Evolutionary conservation across 2,113 vertebrate genomes (phyloP).

Genomic region (Dipodomys stephensi): DNA sequence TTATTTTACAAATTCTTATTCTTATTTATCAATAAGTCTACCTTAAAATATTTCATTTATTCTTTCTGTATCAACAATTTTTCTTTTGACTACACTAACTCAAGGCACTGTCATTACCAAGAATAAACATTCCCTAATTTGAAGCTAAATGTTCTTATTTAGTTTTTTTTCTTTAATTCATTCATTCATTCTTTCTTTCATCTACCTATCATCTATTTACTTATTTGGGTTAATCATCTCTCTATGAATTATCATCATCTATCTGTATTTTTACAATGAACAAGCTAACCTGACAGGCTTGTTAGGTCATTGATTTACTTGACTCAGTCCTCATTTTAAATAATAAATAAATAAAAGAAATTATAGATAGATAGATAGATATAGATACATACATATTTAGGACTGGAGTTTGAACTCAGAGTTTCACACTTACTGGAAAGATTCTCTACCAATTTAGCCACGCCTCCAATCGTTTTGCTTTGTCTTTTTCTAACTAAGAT

Average conservation of each 20-base stretch:
- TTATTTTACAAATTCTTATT: too few species aligned
- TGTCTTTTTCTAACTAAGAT: too few species aligned
- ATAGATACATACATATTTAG: too few species aligned
- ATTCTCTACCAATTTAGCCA: too few species aligned
- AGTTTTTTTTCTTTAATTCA: background rate
- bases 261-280: background rate
- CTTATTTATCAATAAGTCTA: background rate
- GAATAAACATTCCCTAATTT: background rate
- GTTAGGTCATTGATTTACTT: background rate
- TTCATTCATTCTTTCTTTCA: too few species aligned
- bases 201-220: background rate
- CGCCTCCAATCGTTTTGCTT: too few species aligned
- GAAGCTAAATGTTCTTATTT: background rate
- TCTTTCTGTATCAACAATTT: background rate
- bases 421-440: too few species aligned
- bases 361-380: too few species aligned
- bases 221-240: background rate
- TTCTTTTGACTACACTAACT: background rate
- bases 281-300: background rate
- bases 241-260: background rate
- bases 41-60: slow-evolving; percentile 19
- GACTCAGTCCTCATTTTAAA: background rate
- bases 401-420: too few species aligned
- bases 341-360: background rate
- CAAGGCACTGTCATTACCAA: background rate